Base-by-base conservation (phyloP, 2,888 invertebrate species). In the Ditula angustiorana region DNA sequence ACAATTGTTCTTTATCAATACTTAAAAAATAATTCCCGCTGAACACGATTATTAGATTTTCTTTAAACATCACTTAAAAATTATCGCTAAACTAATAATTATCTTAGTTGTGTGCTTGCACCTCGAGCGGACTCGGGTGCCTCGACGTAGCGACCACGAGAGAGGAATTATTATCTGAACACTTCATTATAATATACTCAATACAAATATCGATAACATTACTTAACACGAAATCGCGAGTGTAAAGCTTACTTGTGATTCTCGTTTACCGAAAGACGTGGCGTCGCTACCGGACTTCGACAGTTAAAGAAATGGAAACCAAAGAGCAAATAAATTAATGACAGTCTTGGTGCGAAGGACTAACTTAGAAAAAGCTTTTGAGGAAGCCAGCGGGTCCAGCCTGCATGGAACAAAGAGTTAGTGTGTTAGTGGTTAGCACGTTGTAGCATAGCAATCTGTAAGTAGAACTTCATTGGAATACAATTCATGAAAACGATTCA, bases 331-430 rank as follows among this genome's bases (percentile, higher is more conserved):
- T 77, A 85, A 92, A 88, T 78, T 71, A 88, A 88, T 77, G 88
- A 89, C 92, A 92, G 92, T 92, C 92, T 92, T 92, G 90, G 87
- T 90, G 91, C 87, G 86, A 85, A 88, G 87, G 84, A 85, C 80
- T 88, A 90, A 90, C 86, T 96, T 97, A 97, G 95, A 97, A 97
- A 95, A 97, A 97, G 95, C 97, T 97, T 95, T 97, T 97, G 93
- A 97, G 95, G 95, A 97, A 97, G 94, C 97, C 97, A 93, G 97
- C 97, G 89, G 97, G 97, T 92, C 97, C 97, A 94, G 97, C 97
- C 97, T 97, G 85, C 79, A 69, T 83, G 87, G 75, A 87, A 88
- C 80, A 88, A 79, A 88, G 82, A 74, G 66, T 70, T 71, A 72
- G 61, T 68, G 30, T 60, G 67, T 75, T 72, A 76, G 67, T 72